Conservation (phyloP, 2,797 vertebrate genomes). For the Ara ararauna region DNA sequence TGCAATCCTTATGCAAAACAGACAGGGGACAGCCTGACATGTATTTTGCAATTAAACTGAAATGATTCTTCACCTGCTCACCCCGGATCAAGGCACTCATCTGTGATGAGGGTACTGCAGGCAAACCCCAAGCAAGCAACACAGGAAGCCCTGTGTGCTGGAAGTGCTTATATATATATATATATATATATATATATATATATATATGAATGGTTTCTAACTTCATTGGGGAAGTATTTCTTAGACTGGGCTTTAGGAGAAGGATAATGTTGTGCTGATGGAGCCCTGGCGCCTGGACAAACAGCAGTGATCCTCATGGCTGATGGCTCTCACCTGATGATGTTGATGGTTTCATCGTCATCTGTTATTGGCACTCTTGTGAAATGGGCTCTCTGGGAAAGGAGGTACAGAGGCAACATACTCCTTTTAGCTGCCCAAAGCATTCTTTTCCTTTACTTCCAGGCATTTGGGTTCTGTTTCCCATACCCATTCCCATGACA, state of each 20-base stretch:
- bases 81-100: background rate
- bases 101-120: background rate
- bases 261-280: background rate
- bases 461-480: background rate
- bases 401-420: rapidly evolving
- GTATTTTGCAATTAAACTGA: constrained; percentile 22
- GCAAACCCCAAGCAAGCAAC: background rate
- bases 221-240: background rate
- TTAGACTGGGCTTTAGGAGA: background rate
- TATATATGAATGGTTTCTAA: background rate
- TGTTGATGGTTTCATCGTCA: background rate
- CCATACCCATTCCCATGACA: rapidly evolving
- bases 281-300: background rate
- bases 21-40: background rate
- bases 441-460: background rate
- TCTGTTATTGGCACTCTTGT: background rate
- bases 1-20: background rate
- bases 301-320: background rate
- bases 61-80: background rate
- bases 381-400: background rate
- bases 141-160: background rate
- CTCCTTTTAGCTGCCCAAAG: background rate
- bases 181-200: too few species aligned
- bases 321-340: background rate
- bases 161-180: background rate